Base-by-base conservation (phyloP, 2,797 vertebrate genomes). In the Halcyon smyrnensis region DNA sequence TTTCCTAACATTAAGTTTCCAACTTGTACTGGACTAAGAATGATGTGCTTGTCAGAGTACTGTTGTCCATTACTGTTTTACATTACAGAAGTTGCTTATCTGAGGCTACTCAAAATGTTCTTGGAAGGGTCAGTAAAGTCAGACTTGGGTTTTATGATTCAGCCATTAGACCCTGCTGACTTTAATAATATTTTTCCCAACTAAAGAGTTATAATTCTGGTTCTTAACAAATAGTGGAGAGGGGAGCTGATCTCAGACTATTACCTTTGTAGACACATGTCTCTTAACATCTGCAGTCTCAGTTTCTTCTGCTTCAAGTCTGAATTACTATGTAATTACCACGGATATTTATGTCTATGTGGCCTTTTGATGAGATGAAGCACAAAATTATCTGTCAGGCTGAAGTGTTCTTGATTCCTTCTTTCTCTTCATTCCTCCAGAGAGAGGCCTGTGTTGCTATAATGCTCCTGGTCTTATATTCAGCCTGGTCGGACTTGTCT, bases 351-450 rank as follows among this genome's bases (percentile, higher is more conserved):
- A 57, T 81, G 28, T 78, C 84, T 78, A 41, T 50, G 16, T 41
- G 50, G 24, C 41, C 74, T 90, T 94, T 84, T 90, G 50, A 78
- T 50, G 83, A 92, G 25, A 69, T 21, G 76, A 95, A 90, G 14
- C 41, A 71, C 28, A 86, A 84, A 69, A 84, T 45, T 39, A 54
- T 17, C 9, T 54, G 32, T 11, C 17, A 54, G 51, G 51, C 28
- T 28, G 15, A 51, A 51, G 15, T 51, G 27, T 17, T 28, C 50
- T 51, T 28, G 27, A 51, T 51, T 51, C 15, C 9, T 51, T 51
- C 50, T 17, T 28, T 51, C 70, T 77, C 17, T 75, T 56, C 8
- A 8, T 59, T 86, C 28, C 62, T 64, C 12, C 36, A 84, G 60
- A 57, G 27, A 62, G 37, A 53, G 15, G 11, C 19, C 23, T 39